Evolutionary conservation across 2,797 vertebrate genomes (phyloP).

Genomic region (Cryptoprocta ferox): DNA sequence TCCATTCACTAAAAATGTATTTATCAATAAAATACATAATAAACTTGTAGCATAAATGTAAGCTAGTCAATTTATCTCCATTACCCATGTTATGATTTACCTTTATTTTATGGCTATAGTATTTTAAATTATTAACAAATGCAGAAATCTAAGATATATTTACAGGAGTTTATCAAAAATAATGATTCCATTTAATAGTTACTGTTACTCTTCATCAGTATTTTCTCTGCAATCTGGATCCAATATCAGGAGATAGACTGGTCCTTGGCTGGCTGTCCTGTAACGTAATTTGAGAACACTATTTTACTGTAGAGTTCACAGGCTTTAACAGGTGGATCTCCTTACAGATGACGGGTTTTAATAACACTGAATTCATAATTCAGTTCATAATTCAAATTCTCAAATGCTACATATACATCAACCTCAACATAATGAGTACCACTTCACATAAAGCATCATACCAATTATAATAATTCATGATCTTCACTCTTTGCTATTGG

Average conservation of each 20-base stretch:
- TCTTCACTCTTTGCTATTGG: neutral
- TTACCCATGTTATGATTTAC: constrained; percentile 78
- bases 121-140: constrained; percentile 65
- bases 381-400: neutral
- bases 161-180: constrained; percentile 53
- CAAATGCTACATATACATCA: neutral
- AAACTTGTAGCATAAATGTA: constrained; percentile 79
- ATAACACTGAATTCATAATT: neutral
- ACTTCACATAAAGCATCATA: neutral
- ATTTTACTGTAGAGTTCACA: neutral
- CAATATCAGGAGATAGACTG: constrained; percentile 78
- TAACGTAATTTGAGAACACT: constrained; percentile 74
- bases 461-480: neutral
- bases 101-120: constrained; percentile 75
- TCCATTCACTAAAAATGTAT: constrained; percentile 82
- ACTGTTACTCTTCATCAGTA: constrained; percentile 79
- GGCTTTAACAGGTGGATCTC: neutral
- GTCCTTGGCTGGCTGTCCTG: constrained; percentile 73
- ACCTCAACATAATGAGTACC: neutral
- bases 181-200: constrained; percentile 60
- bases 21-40: constrained; percentile 82
- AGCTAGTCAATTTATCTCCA: constrained; percentile 75
- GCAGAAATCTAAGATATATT: constrained; percentile 62
- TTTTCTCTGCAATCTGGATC: constrained; percentile 83
- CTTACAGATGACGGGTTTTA: neutral